Base-by-base conservation (phyloP, 2,113 vertebrate genomes). In the Platichthys stellatus region DNA sequence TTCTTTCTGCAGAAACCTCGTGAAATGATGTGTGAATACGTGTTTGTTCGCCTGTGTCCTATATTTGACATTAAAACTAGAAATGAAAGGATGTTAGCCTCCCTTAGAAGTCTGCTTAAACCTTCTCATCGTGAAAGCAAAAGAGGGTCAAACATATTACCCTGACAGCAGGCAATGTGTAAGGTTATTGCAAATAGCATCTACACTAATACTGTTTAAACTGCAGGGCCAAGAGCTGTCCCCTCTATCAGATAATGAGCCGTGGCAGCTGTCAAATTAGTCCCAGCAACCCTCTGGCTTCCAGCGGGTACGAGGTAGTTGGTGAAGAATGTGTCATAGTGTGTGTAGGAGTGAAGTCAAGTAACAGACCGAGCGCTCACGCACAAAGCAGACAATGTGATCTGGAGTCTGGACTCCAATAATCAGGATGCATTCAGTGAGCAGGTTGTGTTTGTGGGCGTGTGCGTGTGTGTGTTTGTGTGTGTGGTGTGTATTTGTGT, bases 241-340 rank as follows among this genome's bases (percentile, higher is more conserved):
- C 63, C 80, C 81, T 81, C 84, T 74, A 86, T 86, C 75, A 82
- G 84, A 90, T 90, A 90, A 90, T 86, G 86, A 90, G 82, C 80
- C 15, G 20, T 82, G 88, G 90, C 89, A 89, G 88, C 88, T 91
- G 86, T 91, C 89, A 91, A 87, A 91, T 91, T 90, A 91, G 87
- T 79, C 86, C 81, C 73, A 57, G 86, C 73, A 82, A 63, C 85
- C 80, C 81, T 76, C 84, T 80, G 84, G 86, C 89, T 86, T 6
- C 1, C 14, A 66, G 80, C 79, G 71, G 59, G 11, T 43, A 74
- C 72, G 56, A 83, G 72, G 70, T 86, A 81, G 80, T 84, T 87
- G 69, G 74, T 76, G 80, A 71, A 72, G 61, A 89, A 82, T 58
- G 63, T 82, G 76, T 82, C 78, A 62, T 84, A 80, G 69, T 1